Percentiles rank a stretch among this genome's conserved stretches.
These are phyloP conservation scores for Lonchura striata DNA, from an alignment of 2,113 vertebrate genomes.

Conservation along the genomic window DNA sequence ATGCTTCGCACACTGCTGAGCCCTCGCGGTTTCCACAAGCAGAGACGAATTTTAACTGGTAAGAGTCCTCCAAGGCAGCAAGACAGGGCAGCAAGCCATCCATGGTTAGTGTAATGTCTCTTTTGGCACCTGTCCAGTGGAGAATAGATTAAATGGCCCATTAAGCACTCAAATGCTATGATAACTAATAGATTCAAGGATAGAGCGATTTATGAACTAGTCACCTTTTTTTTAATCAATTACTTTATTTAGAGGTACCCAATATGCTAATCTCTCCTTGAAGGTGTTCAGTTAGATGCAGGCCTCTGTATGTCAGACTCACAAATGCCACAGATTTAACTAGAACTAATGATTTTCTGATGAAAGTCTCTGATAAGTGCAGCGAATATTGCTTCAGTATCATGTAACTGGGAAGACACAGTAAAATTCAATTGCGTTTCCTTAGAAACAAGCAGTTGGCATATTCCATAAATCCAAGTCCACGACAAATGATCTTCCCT, in stretches of 20 bases:
- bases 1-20: too few species aligned
- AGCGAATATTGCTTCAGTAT: background rate
- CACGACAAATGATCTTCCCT: background rate
- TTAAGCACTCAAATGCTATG: conserved; percentile 4
- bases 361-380: background rate
- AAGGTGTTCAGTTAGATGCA: background rate
- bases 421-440: background rate
- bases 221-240: background rate
- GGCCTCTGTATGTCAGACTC: background rate
- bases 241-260: background rate
- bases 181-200: background rate
- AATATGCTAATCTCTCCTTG: background rate
- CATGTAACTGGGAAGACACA: fast-evolving
- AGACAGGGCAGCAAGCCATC: too few species aligned
- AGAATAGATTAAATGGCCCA: conserved; percentile 26
- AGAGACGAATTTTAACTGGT: too few species aligned
- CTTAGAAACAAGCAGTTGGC: background rate
- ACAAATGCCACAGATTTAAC: background rate
- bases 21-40: too few species aligned
- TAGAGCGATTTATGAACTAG: background rate
- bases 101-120: background rate
- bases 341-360: background rate
- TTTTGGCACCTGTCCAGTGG: background rate
- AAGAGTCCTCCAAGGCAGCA: too few species aligned
- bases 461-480: background rate